Evolutionary conservation across 2,888 invertebrate species (phyloP), one percentile per base, ranked within the genome.

Genomic region (Caenorhabditis afra): DNA sequence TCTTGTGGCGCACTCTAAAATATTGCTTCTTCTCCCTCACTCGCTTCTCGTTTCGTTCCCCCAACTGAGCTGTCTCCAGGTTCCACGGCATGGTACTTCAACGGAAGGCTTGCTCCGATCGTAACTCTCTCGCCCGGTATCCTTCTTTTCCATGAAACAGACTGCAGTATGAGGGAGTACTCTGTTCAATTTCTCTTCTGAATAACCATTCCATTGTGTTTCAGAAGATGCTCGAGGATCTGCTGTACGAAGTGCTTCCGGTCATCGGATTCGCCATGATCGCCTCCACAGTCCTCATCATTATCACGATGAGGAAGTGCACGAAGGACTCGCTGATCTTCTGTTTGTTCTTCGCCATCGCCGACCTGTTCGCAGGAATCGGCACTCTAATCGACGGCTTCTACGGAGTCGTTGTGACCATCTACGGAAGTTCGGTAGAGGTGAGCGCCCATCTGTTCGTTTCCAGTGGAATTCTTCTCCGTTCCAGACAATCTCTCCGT

Each of bases 211-310:
- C 4, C 10, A 14, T n/a, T 14, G 18, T 4, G 16, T 61, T 80
- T 71, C 71, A 80, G 80, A 70, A 74, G 44, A 85, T 85, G 85
- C n/a, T 84, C 45, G 84, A 84, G 62, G 85, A 85, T 55, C 64
- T 85, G 7, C 37, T 85, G 29, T 84, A 81, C 66, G 84, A 85
- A 71, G 45, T 84, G 4, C 71, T 85, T 0, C 85, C 85, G 11
- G 82, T 85, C 0, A 44, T 85, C 20, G 85, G 84, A n/a, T 83
- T 85, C 58, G 75, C 75, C 11, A 76, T 79, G 44, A 29, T 67
- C 29, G 71, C 77, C 3, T 74, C 77, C 3, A 77, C 81, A 4
- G 53, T 77, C 55, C 71, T 84, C 39, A 53, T 82, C 11, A 18
- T 81, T 18, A 22, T 77, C n/a, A 66, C 73, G 7, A 73, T 78